phyloP scores from a whole-genome alignment of 2,888 invertebrate genomes.

The Hyles lineata region DNA sequence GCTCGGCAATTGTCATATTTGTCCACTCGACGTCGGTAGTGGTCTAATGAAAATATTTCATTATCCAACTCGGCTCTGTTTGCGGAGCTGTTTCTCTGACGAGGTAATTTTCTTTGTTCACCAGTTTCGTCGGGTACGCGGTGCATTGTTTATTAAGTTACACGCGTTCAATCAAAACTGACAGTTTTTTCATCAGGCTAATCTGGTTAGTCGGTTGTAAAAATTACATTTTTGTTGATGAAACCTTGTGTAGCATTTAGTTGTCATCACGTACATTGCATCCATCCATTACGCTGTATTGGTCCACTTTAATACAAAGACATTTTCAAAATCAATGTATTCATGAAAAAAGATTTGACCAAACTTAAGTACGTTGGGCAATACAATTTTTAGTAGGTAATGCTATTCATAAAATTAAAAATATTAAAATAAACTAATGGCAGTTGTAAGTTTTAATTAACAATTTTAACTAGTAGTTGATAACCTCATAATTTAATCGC shows the following conservation, averaged over 20 bases:
- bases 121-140: conserved; percentile 36
- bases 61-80: conserved; percentile 47
- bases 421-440: no score
- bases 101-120: conserved; percentile 54
- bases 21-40: conserved; percentile 41
- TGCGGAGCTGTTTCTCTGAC: conserved; percentile 47
- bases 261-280: no score
- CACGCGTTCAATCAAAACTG: neutral
- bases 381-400: no score
- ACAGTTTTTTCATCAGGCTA: no score
- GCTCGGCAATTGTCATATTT: conserved; percentile 44
- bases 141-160: conserved; percentile 29
- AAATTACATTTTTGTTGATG: no score
- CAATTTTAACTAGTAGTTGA: neutral
- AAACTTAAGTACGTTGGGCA: no score
- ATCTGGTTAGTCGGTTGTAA: no score
- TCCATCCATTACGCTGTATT: no score
- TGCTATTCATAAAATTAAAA: no score
- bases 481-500: neutral
- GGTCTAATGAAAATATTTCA: conserved; percentile 63
- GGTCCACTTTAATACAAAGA: no score
- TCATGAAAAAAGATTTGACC: neutral
- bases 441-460: neutral
- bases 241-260: no score
- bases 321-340: neutral